Evolutionary conservation across 2,113 vertebrate genomes (phyloP), one percentile per base, ranked within the genome.

Genomic region (Tympanuchus pallidicinctus): DNA sequence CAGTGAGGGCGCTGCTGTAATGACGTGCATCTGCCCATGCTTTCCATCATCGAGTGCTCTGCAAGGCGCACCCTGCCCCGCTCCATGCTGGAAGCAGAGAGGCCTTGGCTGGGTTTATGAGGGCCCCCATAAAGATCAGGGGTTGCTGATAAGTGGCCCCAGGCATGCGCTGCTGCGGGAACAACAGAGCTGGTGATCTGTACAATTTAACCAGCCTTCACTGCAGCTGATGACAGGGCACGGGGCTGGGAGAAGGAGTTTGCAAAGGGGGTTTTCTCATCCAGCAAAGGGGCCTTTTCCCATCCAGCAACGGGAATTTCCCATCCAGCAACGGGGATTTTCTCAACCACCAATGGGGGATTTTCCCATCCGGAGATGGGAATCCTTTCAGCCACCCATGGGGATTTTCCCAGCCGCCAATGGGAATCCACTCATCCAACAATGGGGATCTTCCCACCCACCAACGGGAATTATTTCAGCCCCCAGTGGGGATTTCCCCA

Each of bases 91-190:
- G 2, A 22, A 12, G 40, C 10, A 32, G 82, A 19, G 0, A 65
- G 60, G 64, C 66, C 91, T 42, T 76, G 14, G 82, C 30, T 0
- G 45, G 38, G 19, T 77, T 93, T 89, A 76, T 66, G 30, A 24
- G 84, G 77, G 60, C 60, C 80, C 45, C 86, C 73, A 78, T 90
- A 96, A 96, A 96, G 94, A 92, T 89, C 47, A 61, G 85, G 47
- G 28, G 45, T 13, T 50, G 75, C 79, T 90, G 95, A 95, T 96
- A 94, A 93, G 71, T 1, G 13, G 34, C 65, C 83, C 32, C 2
- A 27, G 74, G 71, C 83, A 24, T 28, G 63, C 67, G 32, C n/a
- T 36, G 1, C 76, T 2, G 21, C 42, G 20, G 59, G 56, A 71
- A 71, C 56, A 66, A 8, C 13, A 5, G 67, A 20, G 40, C 42